Percentiles rank a stretch among this genome's conserved stretches.
These are phyloP conservation scores for Nibea albiflora DNA, from an alignment of 2,113 vertebrate species.

Conservation along the genomic window DNA sequence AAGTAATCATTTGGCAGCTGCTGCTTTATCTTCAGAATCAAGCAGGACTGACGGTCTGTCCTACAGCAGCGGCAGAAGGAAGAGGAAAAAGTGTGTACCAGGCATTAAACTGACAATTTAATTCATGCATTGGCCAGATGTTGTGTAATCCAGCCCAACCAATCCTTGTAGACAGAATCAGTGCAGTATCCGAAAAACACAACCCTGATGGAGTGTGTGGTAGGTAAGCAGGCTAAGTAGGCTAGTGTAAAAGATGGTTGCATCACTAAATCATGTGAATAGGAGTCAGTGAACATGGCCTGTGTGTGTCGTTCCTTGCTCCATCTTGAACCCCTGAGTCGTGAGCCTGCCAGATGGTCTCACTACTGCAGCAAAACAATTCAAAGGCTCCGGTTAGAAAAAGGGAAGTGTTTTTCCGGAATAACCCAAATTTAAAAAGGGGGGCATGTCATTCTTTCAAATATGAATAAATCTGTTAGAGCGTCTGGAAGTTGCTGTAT, in stretches of 20 bases:
- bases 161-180: conserved; percentile 5
- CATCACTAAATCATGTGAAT: not conserved
- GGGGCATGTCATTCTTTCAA: not conserved
- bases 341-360: conserved; percentile 26
- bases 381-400: not conserved
- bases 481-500: not conserved
- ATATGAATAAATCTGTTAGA: not conserved
- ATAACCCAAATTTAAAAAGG: not conserved
- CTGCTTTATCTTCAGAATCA: not conserved
- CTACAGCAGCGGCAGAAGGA: not conserved
- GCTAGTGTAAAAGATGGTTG: not conserved
- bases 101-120: not conserved
- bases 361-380: not conserved
- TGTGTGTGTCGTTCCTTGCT: not conserved
- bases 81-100: not conserved
- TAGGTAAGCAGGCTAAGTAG: not conserved
- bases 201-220: not conserved
- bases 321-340: conserved; percentile 1
- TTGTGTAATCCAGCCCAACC: conserved; percentile 9
- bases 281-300: conserved; percentile 4
- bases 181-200: conserved; percentile 2
- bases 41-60: not conserved
- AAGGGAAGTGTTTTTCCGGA: not conserved
- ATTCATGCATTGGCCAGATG: conserved; percentile 20
- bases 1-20: conserved; percentile 14